Evolutionary conservation across 2,797 vertebrate species (phyloP).

Genomic region (Lepilemur ruficaudatus): DNA sequence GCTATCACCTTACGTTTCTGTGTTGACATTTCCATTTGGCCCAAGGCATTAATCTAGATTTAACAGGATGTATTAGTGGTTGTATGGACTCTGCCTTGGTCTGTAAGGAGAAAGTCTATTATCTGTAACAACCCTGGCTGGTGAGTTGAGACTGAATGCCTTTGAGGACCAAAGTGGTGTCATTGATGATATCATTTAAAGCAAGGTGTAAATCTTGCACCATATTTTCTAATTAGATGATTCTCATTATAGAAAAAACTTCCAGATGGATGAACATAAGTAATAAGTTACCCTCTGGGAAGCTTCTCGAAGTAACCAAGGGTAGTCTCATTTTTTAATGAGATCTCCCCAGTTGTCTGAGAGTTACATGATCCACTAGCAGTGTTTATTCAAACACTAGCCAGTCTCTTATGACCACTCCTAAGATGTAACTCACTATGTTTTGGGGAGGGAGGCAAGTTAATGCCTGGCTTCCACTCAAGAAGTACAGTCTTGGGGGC

Average conservation of each 20-base stretch:
- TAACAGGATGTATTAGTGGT: neutral
- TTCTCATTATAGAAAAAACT: neutral
- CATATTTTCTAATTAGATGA: conserved; percentile 11
- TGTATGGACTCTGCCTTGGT: neutral
- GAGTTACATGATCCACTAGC: neutral
- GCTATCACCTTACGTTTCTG: neutral
- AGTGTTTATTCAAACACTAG: neutral
- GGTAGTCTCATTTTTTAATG: neutral
- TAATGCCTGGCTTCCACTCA: neutral
- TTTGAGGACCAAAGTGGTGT: neutral
- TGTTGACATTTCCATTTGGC: neutral
- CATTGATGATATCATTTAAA: neutral
- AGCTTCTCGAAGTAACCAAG: neutral
- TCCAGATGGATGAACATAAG: neutral
- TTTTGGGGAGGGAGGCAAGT: neutral
- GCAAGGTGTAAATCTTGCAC: neutral
- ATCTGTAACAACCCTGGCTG: neutral
- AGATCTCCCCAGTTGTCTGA: neutral
- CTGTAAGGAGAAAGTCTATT: neutral
- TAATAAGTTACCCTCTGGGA: neutral
- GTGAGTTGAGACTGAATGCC: neutral
- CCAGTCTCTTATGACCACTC: neutral
- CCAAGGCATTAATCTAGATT: neutral
- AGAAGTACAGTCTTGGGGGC: neutral
- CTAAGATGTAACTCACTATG: neutral